phyloP scores from a whole-genome alignment of 1,140 invertebrate genomes.

The Euura lappo region DNA sequence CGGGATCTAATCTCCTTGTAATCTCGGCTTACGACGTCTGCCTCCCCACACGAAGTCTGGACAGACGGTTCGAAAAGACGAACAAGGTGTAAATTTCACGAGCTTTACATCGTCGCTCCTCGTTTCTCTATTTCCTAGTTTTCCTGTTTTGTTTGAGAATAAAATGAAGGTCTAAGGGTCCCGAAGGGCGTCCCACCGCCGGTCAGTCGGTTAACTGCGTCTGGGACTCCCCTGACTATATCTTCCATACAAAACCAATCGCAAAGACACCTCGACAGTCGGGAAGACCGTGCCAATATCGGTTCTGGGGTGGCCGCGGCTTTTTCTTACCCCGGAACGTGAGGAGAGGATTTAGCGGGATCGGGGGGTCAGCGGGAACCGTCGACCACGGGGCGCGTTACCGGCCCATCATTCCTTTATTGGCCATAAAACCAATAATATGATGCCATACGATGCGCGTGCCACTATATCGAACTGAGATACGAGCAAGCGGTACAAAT shows the following conservation, averaged over 20 bases:
- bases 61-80: background rate
- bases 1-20: constrained; percentile 48
- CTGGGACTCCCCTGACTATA: constrained; percentile 59
- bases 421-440: constrained; percentile 41
- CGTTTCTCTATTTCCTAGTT: background rate
- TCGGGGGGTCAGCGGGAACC: constrained; percentile 20
- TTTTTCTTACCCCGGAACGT: constrained; percentile 8
- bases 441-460: constrained; percentile 45
- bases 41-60: background rate
- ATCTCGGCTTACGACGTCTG: constrained; percentile 33
- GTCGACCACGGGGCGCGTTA: constrained; percentile 28
- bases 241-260: constrained; percentile 55
- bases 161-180: constrained; percentile 1
- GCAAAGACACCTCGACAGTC: constrained; percentile 51
- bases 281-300: constrained; percentile 47
- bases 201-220: constrained; percentile 50
- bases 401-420: constrained; percentile 59
- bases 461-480: constrained; percentile 40
- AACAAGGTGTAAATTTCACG: background rate
- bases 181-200: constrained; percentile 5
- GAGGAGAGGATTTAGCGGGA: constrained; percentile 3
- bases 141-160: background rate
- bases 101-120: background rate
- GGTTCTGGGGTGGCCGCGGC: constrained; percentile 17
- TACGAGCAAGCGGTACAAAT: constrained; percentile 56